These are phyloP conservation scores for Drosophila kokeensis DNA, from an alignment of 2,888 invertebrate genomes.

Conservation along the genomic window DNA sequence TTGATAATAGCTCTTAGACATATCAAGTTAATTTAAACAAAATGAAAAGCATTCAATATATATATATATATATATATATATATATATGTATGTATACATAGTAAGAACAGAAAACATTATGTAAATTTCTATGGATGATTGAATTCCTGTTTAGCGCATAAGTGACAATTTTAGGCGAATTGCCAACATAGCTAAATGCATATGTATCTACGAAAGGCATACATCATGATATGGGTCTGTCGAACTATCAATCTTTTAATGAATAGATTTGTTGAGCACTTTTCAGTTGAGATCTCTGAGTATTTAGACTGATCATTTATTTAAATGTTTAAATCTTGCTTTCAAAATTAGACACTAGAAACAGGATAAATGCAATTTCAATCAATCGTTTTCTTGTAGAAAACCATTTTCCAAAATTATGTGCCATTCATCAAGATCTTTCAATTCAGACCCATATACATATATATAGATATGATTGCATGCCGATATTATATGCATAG, in stretches of 20 bases:
- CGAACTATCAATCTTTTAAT: constrained; percentile 1
- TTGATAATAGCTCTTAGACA: constrained; percentile 85
- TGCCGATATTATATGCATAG: constrained; percentile 15
- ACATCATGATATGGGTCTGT: constrained; percentile 18
- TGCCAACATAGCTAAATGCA: constrained; percentile 14
- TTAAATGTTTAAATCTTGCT: constrained; percentile 29
- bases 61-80: constrained; percentile 35
- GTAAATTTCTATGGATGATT: constrained; percentile 54
- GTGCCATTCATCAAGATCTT: constrained; percentile 3
- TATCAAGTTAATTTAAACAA: constrained; percentile 83
- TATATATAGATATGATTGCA: not conserved
- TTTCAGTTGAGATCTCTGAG: constrained; percentile 42
- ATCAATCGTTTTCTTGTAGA: constrained; percentile 17
- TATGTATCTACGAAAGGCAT: constrained; percentile 33
- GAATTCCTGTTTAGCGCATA: constrained; percentile 73
- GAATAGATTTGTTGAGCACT: constrained; percentile 23
- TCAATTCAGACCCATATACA: constrained; percentile 19
- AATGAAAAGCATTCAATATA: constrained; percentile 39
- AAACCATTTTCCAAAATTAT: constrained; percentile 2
- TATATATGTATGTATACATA: constrained; percentile 35
- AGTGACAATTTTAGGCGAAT: constrained; percentile 58
- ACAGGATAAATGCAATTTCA: constrained; percentile 15
- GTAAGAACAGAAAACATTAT: constrained; percentile 29
- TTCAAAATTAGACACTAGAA: constrained; percentile 8
- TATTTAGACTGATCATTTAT: constrained; percentile 56